Evolutionary conservation across 1,140 invertebrate genomes (phyloP).

Genomic region (Acyrthosiphon pisum): DNA sequence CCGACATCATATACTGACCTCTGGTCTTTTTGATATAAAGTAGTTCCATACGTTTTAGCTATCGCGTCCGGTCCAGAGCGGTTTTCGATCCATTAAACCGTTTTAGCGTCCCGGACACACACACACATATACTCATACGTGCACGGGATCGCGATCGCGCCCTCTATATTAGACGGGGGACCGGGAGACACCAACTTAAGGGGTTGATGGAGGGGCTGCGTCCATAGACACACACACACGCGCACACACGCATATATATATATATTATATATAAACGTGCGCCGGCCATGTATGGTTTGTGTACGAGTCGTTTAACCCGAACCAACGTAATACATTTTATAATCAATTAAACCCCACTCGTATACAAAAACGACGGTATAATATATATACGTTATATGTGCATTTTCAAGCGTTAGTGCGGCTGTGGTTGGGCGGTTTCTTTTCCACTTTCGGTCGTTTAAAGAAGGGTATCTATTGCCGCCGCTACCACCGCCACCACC

Average conservation of each 20-base stretch:
- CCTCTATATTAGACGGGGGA: not conserved
- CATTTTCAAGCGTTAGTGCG: not conserved
- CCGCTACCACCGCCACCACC: not conserved
- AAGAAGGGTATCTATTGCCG: constrained; percentile 10
- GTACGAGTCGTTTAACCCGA: constrained; percentile 55
- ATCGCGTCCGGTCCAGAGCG: constrained; percentile 52
- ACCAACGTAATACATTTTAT: constrained; percentile 57
- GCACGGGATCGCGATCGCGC: not conserved
- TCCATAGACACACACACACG: not conserved
- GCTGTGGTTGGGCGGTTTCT: constrained; percentile 54
- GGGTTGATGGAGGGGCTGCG: constrained; percentile 3
- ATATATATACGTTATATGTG: not conserved
- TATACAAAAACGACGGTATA: not conserved
- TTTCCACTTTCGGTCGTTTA: constrained; percentile 44
- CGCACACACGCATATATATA: not conserved
- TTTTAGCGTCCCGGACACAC: constrained; percentile 49
- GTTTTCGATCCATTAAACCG: constrained; percentile 57
- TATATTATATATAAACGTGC: not conserved
- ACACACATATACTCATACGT: not conserved
- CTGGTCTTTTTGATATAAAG: constrained; percentile 47
- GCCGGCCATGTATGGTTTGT: not conserved
- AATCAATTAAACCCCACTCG: constrained; percentile 56
- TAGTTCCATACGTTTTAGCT: constrained; percentile 48
- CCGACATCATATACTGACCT: constrained; percentile 52
- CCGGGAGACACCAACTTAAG: not conserved